These are phyloP conservation scores for Andricus curvator DNA, from an alignment of 2,888 invertebrate genomes.

Conservation along the genomic window DNA sequence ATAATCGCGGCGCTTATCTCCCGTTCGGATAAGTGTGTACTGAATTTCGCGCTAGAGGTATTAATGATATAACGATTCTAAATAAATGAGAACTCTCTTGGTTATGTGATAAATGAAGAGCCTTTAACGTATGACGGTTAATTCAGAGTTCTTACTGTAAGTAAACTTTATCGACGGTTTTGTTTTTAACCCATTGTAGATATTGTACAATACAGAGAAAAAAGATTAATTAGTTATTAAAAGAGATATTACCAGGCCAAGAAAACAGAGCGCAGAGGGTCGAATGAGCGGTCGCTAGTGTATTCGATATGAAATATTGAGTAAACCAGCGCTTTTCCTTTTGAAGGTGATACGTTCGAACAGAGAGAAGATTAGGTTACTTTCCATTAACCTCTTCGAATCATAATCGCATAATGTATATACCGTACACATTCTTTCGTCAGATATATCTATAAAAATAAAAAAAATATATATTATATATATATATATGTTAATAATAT, in stretches of 20 bases:
- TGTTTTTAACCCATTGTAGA: slow-evolving; percentile 68
- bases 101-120: slow-evolving; percentile 74
- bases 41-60: slow-evolving; percentile 64
- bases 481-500: slow-evolving; percentile 56
- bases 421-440: slow-evolving; percentile 70
- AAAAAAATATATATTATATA: neutral
- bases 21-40: slow-evolving; percentile 66
- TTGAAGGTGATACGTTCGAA: slow-evolving; percentile 34
- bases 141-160: slow-evolving; percentile 66
- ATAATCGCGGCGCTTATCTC: slow-evolving; percentile 67
- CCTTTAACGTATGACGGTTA: slow-evolving; percentile 70
- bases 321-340: slow-evolving; percentile 4
- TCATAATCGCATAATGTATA: slow-evolving; percentile 74
- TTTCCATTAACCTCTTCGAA: slow-evolving; percentile 69
- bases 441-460: slow-evolving; percentile 59
- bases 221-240: slow-evolving; percentile 57
- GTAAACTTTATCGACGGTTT: slow-evolving; percentile 50
- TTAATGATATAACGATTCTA: slow-evolving; percentile 62
- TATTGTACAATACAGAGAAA: slow-evolving; percentile 71
- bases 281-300: slow-evolving; percentile 48
- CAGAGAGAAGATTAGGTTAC: slow-evolving; percentile 56
- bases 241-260: slow-evolving; percentile 42
- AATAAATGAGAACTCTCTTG: slow-evolving; percentile 68
- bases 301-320: slow-evolving; percentile 46
- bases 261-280: slow-evolving; percentile 47